A percentile compares a stretch with the other conserved stretches of the same genome.
Conservation (phyloP, 2,888 invertebrate species). For the Macrosiphum euphorbiae region DNA sequence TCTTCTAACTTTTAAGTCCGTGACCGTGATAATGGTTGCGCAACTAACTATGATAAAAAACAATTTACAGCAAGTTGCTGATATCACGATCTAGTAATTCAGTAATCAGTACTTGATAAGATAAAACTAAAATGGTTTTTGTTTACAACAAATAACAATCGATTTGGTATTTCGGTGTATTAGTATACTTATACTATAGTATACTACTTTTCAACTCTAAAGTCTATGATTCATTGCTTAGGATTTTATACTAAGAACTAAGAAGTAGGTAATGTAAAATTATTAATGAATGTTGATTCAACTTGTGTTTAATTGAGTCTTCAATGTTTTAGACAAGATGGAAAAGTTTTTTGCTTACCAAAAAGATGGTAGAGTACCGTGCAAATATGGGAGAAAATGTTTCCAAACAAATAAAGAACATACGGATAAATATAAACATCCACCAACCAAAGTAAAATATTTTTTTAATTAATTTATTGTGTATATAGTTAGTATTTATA, state of each 20-base stretch:
- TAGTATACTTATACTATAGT: background rate
- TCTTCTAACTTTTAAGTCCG: too few relatives aligned
- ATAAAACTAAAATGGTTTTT: too few relatives aligned
- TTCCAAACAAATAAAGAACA: slow-evolving; percentile 86
- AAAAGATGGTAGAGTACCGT: slow-evolving; percentile 74
- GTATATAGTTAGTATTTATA: background rate
- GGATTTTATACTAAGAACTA: background rate
- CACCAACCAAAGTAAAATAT: slow-evolving; percentile 71
- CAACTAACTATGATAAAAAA: too few relatives aligned
- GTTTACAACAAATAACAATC: background rate
- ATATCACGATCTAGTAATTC: too few relatives aligned
- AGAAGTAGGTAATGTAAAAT: background rate
- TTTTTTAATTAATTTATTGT: background rate
- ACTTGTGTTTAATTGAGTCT: background rate
- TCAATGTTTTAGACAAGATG: slow-evolving; percentile 38
- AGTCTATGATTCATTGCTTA: background rate
- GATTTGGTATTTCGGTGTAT: background rate
- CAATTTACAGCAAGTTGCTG: too few relatives aligned
- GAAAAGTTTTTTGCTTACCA: slow-evolving; percentile 66
- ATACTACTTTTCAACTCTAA: background rate
- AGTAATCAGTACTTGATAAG: too few relatives aligned
- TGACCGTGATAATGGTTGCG: too few relatives aligned
- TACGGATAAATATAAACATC: slow-evolving; percentile 82
- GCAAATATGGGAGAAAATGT: slow-evolving; percentile 84
- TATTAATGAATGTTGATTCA: background rate